Conservation (phyloP, 2,113 vertebrate genomes). For the Tyto alba region DNA sequence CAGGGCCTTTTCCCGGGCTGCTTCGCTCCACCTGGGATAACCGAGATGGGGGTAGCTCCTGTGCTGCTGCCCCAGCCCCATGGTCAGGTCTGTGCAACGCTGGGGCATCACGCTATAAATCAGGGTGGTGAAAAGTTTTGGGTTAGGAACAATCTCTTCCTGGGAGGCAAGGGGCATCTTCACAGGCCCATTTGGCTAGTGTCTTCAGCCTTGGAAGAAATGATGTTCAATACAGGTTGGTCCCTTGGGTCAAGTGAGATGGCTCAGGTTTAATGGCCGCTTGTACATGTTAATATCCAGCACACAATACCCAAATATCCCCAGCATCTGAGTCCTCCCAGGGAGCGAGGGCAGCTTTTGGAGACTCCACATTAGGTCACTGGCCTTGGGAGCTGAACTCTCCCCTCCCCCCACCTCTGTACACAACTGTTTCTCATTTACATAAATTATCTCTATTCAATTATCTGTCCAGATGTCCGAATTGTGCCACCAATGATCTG, state of each 20-base stretch:
- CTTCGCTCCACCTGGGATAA: background rate
- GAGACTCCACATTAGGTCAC: slow-evolving; percentile 59
- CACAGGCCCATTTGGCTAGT: background rate
- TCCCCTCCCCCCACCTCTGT: slow-evolving; percentile 70
- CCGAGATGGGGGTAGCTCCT: background rate
- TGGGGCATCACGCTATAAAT: background rate
- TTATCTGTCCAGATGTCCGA: slow-evolving; percentile 96
- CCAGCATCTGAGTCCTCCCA: background rate
- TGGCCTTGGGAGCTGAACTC: background rate
- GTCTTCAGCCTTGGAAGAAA: background rate
- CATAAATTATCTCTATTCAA: slow-evolving; percentile 90
- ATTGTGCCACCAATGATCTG: slow-evolving; percentile 85
- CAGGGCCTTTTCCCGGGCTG: background rate
- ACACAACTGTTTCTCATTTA: slow-evolving; percentile 87
- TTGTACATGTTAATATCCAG: background rate
- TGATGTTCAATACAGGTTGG: background rate
- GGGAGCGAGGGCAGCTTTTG: background rate
- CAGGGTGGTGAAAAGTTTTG: background rate
- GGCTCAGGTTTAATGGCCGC: background rate
- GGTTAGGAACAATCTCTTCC: background rate
- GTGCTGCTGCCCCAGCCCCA: background rate
- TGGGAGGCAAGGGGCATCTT: background rate
- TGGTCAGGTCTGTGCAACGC: accelerated
- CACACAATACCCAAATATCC: background rate
- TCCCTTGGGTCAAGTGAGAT: background rate